Base-by-base conservation (phyloP, 2,888 invertebrate genomes). In the Agonopterix alstromeriana region DNA sequence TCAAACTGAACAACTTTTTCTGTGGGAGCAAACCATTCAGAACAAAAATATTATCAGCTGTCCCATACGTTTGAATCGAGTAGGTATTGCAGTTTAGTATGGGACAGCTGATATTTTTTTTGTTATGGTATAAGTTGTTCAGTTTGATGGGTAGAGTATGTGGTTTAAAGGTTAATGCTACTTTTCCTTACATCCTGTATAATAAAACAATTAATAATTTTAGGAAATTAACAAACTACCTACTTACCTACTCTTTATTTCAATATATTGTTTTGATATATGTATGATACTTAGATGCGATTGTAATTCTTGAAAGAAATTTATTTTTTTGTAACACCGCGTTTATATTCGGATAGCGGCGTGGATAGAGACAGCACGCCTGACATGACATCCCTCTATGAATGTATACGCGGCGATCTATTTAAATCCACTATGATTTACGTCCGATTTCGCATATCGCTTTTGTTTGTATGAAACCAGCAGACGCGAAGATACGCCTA, bases 341-440 rank as follows among this genome's bases (percentile, higher is more conserved):
- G 49, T 56, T 54, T 49, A 50, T 58, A 58, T 58, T 56, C 58
- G 40, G 44, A 14, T 14, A 46, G 60, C 58, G 48, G 60, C 58
- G 61, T 57, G 42, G 44, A 12, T 48, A 46, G 50, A 48, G 51
- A 45, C 43, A 47, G 42, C 51, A 42, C 49, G 53, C 46, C 45
- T 61, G 58, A 54, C 57, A 52, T 54, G 58, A 54, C 57, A 52
- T 54, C 51, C 51, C 49, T 50, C 48, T 52, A 47, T 59, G 58
- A 57, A 61, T n/a, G 42, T 42, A 42, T 12, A 58, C 56, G 60
- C 54, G 60, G 63, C 63, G 58, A 68, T 66, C 63, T 69, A 51
- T 66, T 62, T 60, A 68, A 70, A 75, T 70, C 72, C 65, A 48
- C 11, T 48, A 61, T 78, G 81, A 82, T 81, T 78, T 81, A 82